These are phyloP conservation scores for Percopsis transmontana DNA, from an alignment of 2,113 vertebrate species.

Conservation along the genomic window DNA sequence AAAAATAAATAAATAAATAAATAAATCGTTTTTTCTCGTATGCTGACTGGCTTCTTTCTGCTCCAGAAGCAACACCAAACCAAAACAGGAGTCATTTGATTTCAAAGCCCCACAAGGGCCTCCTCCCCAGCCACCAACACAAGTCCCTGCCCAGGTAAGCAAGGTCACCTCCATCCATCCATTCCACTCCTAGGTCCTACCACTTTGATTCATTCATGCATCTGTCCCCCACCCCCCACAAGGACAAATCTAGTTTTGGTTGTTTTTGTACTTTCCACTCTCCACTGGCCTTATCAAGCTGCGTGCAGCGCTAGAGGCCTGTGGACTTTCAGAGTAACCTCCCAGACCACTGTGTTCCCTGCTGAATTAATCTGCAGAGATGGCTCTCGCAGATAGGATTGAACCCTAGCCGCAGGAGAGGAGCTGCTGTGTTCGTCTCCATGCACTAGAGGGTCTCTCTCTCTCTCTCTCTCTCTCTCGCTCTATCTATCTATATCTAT, in stretches of 20 bases:
- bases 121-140: slow-evolving; percentile 71
- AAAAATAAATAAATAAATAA: too few relatives aligned
- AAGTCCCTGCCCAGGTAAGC: slow-evolving; percentile 73
- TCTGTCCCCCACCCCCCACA: slow-evolving; percentile 35
- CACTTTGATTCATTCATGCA: slow-evolving; percentile 13
- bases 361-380: slow-evolving; percentile 66
- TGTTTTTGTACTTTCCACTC: slow-evolving; percentile 17
- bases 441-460: slow-evolving; percentile 52
- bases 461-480: slow-evolving; percentile 14
- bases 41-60: slow-evolving; percentile 25
- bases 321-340: slow-evolving; percentile 57
- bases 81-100: slow-evolving; percentile 96
- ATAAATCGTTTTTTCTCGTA: too few relatives aligned
- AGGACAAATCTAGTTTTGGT: slow-evolving; percentile 45
- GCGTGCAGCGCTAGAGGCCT: slow-evolving; percentile 41
- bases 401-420: slow-evolving; percentile 63
- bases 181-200: slow-evolving; percentile 3
- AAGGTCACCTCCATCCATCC: slow-evolving; percentile 16
- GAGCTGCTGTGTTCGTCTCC: slow-evolving; percentile 47
- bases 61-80: slow-evolving; percentile 91
- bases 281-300: slow-evolving; percentile 40
- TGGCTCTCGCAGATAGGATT: slow-evolving; percentile 65
- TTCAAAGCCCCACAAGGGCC: slow-evolving; percentile 85
- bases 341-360: slow-evolving; percentile 41
- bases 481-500: not conserved